Evolutionary conservation across 2,113 vertebrate genomes (phyloP).

Genomic region (Centrocercus urophasianus): DNA sequence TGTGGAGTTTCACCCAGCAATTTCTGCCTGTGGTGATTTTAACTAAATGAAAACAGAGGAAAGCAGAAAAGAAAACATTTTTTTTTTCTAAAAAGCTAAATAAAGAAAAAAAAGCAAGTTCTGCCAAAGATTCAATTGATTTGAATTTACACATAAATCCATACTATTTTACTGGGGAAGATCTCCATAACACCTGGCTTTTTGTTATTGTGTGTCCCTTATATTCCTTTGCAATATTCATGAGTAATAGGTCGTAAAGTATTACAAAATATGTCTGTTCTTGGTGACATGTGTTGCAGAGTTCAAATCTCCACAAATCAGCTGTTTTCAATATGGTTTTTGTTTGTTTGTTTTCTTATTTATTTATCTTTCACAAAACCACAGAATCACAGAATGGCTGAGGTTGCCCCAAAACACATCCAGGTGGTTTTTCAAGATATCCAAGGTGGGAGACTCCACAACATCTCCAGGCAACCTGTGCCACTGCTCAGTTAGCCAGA

Average conservation of each 20-base stretch:
- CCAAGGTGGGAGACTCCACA: neutral
- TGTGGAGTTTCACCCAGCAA: neutral
- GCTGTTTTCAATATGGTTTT: no score
- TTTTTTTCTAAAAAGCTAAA: neutral
- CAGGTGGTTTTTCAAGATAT: neutral
- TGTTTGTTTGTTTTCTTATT: neutral
- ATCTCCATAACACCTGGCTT: neutral
- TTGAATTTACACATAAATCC: neutral
- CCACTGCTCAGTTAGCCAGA: neutral
- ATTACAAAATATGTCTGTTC: neutral
- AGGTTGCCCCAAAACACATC: neutral
- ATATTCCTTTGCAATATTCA: neutral
- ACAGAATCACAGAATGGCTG: neutral
- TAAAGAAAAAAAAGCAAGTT: neutral
- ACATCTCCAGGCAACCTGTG: neutral
- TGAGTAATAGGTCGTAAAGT: neutral
- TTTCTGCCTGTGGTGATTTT: neutral
- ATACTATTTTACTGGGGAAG: neutral
- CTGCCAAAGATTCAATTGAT: neutral
- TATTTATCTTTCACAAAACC: neutral
- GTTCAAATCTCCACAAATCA: neutral
- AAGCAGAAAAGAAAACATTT: neutral
- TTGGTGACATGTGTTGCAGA: accelerated
- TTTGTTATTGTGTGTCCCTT: neutral
- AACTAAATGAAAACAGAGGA: neutral